These are phyloP conservation scores for Candidula unifasciata DNA, from an alignment of 2,888 invertebrate species.

Conservation along the genomic window DNA sequence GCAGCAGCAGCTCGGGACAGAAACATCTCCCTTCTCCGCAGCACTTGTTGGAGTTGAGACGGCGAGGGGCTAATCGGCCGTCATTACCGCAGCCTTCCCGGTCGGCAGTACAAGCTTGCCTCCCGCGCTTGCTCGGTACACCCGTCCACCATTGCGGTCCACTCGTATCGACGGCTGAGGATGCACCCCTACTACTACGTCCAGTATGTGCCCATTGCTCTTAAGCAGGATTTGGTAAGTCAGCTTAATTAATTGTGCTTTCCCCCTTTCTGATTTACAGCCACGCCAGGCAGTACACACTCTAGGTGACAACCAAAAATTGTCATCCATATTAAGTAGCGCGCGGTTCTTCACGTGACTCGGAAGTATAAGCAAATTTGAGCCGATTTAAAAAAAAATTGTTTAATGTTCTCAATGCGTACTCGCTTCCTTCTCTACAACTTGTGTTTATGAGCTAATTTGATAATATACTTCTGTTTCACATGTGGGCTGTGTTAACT, in stretches of 20 bases:
- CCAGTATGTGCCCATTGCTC: constrained; percentile 71
- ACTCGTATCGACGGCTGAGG: constrained; percentile 61
- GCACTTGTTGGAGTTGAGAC: constrained; percentile 53
- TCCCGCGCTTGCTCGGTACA: constrained; percentile 47
- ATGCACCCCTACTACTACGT: constrained; percentile 75
- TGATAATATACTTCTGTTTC: too few species aligned
- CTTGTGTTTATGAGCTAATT: neutral
- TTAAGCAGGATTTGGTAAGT: constrained; percentile 71
- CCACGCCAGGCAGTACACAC: neutral
- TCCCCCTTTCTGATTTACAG: neutral
- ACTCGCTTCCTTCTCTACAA: neutral
- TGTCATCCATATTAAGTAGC: neutral
- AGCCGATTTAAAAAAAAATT: neutral
- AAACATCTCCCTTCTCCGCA: constrained; percentile 33
- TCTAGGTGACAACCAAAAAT: neutral
- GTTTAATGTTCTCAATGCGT: neutral
- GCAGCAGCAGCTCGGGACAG: constrained; percentile 17
- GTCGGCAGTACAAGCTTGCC: constrained; percentile 34
- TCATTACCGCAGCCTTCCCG: constrained; percentile 48
- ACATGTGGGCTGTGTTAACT: too few species aligned
- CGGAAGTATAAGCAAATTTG: neutral
- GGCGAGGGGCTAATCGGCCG: constrained; percentile 53
- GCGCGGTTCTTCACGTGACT: neutral
- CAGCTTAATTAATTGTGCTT: neutral
- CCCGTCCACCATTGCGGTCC: constrained; percentile 59